These are phyloP conservation scores for Tetropium fuscum DNA, from an alignment of 2,888 invertebrate species.

Conservation along the genomic window DNA sequence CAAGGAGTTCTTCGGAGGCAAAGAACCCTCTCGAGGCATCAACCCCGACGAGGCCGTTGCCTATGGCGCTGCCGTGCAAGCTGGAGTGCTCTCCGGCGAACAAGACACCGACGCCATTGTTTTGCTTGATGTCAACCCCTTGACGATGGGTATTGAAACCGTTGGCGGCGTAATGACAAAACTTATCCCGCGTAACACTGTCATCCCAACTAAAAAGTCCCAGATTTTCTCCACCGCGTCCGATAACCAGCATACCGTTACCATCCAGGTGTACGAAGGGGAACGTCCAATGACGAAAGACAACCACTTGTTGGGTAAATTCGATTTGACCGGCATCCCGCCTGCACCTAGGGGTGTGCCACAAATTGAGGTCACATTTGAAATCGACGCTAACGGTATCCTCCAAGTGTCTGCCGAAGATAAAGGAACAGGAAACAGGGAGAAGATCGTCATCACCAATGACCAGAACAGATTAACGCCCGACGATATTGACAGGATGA, in stretches of 20 bases:
- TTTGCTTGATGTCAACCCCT: constrained; percentile 96
- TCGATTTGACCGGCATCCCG: constrained; percentile 97
- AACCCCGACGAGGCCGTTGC: constrained; percentile 99
- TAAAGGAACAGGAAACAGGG: constrained; percentile 98
- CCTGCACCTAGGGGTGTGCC: constrained; percentile 94
- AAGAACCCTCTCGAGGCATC: constrained; percentile 97
- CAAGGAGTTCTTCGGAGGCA: constrained; percentile 96
- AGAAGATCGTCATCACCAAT: constrained; percentile 99
- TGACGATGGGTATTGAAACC: constrained; percentile 99
- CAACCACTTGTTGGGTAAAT: constrained; percentile 98
- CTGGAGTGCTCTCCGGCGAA: constrained; percentile 97
- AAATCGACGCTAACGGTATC: constrained; percentile 95
- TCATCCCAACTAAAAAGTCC: constrained; percentile 99
- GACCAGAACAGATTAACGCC: constrained; percentile 96
- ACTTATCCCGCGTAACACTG: constrained; percentile 97
- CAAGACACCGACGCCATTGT: constrained; percentile 97
- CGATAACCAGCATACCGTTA: constrained; percentile 99
- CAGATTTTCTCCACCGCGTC: constrained; percentile 99
- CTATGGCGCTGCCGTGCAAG: constrained; percentile 98
- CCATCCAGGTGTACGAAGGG: constrained; percentile 98
- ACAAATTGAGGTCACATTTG: constrained; percentile 95
- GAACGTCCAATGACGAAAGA: constrained; percentile 99
- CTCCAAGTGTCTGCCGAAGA: constrained; percentile 98
- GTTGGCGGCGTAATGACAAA: constrained; percentile 99
- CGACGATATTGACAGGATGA: constrained; percentile 99